Evolutionary conservation across 2,888 invertebrate genomes (phyloP), one percentile per base, ranked within the genome.

Genomic region (Microchrysa polita): DNA sequence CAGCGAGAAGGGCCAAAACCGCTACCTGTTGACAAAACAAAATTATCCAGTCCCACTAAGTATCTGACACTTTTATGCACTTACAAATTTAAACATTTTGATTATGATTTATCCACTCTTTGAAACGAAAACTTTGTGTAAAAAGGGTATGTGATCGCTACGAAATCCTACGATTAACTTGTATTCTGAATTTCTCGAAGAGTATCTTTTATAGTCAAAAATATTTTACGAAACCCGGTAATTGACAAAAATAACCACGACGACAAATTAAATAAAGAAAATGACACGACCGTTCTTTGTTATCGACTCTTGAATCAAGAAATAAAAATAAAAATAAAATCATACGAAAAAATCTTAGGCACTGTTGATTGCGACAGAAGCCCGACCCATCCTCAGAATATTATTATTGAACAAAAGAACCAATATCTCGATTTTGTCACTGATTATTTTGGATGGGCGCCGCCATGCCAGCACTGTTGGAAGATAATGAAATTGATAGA

Each of bases 1-100:
- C 79, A 79, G 48, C 77, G 78, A 55, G 67, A 44, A 67, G 74
- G 22, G 75, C 75, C n/a, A 60, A 73, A 10, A 78, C 73, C 53
- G 57, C 63, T 14, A 75, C 76, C 74, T 74, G 76, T 18, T 73
- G 75, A 27, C 1, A 16, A 48, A 55, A 42, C 16, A 2, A 44
- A 48, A 72, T 40, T 9, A 12, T 14, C 27, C 23, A 12, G 52
- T n/a, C n/a, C n/a, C n/a, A n/a, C n/a, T n/a, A 14, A 48, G 16
- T 22, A n/a, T 53, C 1, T 23, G 23, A 18, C n/a, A 34, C 7
- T 7, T 34, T 34, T 34, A 34, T 34, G 2, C 23, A 73, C 73
- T 73, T 65, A 73, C 73, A 7, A 73, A 67, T 63, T 73, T 73
- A 2, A 73, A 23, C 73, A 73, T 73, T 42, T 73, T 55, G 60